Percentiles rank a stretch among this genome's conserved stretches.
Conservation (phyloP, 2,113 vertebrate species). For the Oryzias curvinotus region DNA sequence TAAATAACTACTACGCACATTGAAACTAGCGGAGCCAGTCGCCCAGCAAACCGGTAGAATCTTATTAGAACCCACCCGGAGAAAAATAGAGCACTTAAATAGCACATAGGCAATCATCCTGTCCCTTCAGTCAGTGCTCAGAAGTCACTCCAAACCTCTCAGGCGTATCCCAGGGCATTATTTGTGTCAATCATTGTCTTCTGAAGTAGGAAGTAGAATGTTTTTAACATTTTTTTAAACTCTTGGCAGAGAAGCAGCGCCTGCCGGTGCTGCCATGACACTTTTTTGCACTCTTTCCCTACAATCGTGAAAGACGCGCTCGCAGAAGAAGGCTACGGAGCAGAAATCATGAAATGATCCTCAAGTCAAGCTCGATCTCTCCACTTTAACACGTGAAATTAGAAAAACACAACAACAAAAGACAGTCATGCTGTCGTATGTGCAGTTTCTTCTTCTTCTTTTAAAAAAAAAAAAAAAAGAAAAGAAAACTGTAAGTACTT, state of each 20-base stretch:
- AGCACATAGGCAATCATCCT: slow-evolving; percentile 76
- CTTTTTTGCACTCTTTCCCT: slow-evolving; percentile 71
- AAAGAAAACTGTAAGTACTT: slow-evolving; percentile 70
- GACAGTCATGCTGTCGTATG: slow-evolving; percentile 81
- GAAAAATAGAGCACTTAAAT: slow-evolving; percentile 72
- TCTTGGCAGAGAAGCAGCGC: slow-evolving; percentile 26
- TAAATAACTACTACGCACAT: slow-evolving; percentile 69
- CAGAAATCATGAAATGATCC: slow-evolving; percentile 63
- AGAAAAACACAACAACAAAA: slow-evolving; percentile 24
- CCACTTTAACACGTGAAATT: slow-evolving; percentile 76
- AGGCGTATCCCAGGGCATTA: slow-evolving; percentile 73
- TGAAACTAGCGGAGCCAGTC: slow-evolving; percentile 45
- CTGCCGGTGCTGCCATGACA: slow-evolving; percentile 22
- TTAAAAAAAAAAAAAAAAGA: slow-evolving; percentile 18
- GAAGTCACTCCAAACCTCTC: slow-evolving; percentile 57
- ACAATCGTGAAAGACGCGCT: slow-evolving; percentile 56
- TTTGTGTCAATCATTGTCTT: slow-evolving; percentile 54
- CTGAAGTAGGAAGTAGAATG: slow-evolving; percentile 27
- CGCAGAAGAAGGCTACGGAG: slow-evolving; percentile 27
- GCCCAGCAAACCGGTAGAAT: slow-evolving; percentile 50
- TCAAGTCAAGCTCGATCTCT: slow-evolving; percentile 89
- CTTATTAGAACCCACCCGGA: slow-evolving; percentile 51
- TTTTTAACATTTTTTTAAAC: slow-evolving; percentile 12
- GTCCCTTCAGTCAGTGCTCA: slow-evolving; percentile 51
- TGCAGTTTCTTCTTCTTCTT: slow-evolving; percentile 77